A percentile compares a stretch with the other conserved stretches of the same genome.
Conservation (phyloP, 1,140 invertebrate species). For the Bombus ignitus region DNA sequence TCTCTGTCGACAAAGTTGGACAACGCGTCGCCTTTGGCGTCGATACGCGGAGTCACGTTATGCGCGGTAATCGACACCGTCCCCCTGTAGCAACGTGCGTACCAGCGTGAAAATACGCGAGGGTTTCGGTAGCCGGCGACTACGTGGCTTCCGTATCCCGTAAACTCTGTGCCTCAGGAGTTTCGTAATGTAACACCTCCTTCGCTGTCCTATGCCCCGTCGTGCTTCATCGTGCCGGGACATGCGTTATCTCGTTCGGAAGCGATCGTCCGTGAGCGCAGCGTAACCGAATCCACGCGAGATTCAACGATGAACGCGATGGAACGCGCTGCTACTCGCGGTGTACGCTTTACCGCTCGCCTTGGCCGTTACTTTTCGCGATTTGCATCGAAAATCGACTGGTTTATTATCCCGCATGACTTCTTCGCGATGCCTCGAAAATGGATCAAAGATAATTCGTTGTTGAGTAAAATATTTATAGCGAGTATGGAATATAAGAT, state of each 20-base stretch:
- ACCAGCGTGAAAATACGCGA: conserved; percentile 48
- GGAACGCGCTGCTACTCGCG: conserved; percentile 15
- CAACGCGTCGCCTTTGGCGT: conserved; percentile 10
- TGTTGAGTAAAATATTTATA: neutral
- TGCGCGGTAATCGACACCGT: conserved; percentile 65
- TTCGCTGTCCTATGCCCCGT: conserved; percentile 31
- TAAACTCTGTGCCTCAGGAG: conserved; percentile 56
- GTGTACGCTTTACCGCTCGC: neutral
- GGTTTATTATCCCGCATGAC: neutral
- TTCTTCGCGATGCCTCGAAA: neutral
- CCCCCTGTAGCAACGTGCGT: neutral
- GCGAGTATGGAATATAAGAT: neutral
- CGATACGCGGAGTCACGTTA: conserved; percentile 46
- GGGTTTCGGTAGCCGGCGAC: conserved; percentile 65
- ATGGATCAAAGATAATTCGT: neutral
- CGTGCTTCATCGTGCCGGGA: conserved; percentile 50
- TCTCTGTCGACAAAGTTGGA: neutral
- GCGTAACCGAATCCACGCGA: conserved; percentile 61
- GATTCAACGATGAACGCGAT: conserved; percentile 49
- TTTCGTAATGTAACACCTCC: conserved; percentile 67
- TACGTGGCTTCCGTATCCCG: conserved; percentile 64
- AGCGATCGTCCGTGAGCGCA: conserved; percentile 17
- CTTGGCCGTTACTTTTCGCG: neutral
- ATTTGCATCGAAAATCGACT: conserved; percentile 19
- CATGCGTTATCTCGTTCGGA: conserved; percentile 51